Base-by-base conservation (phyloP, 2,113 vertebrate species). In the Platichthys stellatus region DNA sequence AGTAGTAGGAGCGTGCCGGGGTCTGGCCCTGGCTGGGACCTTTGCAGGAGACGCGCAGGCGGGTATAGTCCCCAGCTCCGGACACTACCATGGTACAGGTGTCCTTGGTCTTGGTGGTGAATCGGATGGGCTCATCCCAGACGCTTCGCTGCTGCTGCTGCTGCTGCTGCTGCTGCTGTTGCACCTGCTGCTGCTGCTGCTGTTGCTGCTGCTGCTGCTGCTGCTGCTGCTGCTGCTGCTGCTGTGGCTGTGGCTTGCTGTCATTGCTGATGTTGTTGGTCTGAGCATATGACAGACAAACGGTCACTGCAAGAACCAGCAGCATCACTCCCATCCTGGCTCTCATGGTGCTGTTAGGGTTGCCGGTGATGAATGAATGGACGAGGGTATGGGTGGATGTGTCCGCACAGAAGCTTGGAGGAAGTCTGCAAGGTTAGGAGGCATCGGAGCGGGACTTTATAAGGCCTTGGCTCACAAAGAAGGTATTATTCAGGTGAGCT, bases 41-140 rank as follows among this genome's bases (percentile, higher is more conserved):
- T 78, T 81, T 95, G 88, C 96, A 97, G 72, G 94, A 92, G 51
- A 96, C 92, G 14, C 94, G 92, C 57, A 97, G 90, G n/a, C 90
- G 92, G 63, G 93, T 90, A 15, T 88, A 86, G 86, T 96, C 94
- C 28, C 92, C 91, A 0, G 92, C 84, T 4, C 87, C 92, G 0
- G 89, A 95, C 45, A 91, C 17, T 31, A 54, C 91, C 93, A 96
- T 96, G 47, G 76, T 84, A 66, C 96, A 96, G 53, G 88, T 40
- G n/a, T 97, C 95, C 81, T 92, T 95, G 83, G 61, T 75, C 93
- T 94, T 96, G 87, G 94, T 96, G 85, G 53, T 94, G 92, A 97
- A 97, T 38, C 62, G 82, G 74, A 96, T 92, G 49, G 91, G 89
- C 80, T 96, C 93, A 76, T 96, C 95, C 82, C 85, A 90, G 88